Conservation (phyloP, 2,113 vertebrate genomes). For the Neomonachus schauinslandi region DNA sequence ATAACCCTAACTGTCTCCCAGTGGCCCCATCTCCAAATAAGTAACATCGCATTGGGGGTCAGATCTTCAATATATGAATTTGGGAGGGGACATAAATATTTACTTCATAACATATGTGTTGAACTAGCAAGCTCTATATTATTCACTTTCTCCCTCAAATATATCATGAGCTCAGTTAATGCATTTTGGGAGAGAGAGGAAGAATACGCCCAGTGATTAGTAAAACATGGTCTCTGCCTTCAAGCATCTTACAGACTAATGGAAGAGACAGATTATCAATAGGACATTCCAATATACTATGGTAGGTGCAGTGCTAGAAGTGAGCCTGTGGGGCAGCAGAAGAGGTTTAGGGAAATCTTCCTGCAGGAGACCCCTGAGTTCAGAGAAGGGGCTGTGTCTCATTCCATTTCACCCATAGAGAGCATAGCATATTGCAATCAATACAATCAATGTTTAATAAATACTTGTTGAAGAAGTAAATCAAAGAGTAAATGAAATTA, state of each 20-base stretch:
- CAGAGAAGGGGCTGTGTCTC: not conserved
- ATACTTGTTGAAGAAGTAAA: not conserved
- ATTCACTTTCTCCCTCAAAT: not conserved
- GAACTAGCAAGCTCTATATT: not conserved
- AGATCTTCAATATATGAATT: not conserved
- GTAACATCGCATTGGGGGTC: not conserved
- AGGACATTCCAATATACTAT: not conserved
- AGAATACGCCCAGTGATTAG: not conserved
- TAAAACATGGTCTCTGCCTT: not conserved
- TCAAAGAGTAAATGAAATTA: not conserved
- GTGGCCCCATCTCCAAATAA: not conserved
- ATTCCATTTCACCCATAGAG: not conserved
- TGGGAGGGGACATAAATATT: not conserved
- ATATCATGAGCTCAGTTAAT: not conserved
- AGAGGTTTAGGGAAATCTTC: not conserved
- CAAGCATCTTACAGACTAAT: not conserved
- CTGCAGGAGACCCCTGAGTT: not conserved
- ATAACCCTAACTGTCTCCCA: not conserved
- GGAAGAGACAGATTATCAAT: not conserved
- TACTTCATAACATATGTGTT: not conserved
- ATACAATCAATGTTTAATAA: not conserved
- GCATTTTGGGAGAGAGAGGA: not conserved
- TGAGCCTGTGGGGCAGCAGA: not conserved
- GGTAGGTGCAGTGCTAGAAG: not conserved
- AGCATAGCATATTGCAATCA: not conserved